phyloP scores from a whole-genome alignment of 2,113 vertebrate species.

The Chaetura pelagica region DNA sequence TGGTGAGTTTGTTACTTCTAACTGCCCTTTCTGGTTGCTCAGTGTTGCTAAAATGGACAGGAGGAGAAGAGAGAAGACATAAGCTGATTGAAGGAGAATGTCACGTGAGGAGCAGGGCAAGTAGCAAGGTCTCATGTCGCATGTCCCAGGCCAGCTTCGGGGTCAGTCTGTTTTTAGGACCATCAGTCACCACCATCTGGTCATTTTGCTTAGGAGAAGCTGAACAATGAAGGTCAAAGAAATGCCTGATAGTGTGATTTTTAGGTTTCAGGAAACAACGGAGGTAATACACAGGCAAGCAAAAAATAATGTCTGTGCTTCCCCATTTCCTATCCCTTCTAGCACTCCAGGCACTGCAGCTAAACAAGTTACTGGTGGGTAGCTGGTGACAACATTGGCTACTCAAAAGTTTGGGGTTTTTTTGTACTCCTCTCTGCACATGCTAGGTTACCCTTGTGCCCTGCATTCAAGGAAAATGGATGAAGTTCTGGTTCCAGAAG shows the following conservation, averaged over 20 bases:
- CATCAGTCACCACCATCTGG: neutral
- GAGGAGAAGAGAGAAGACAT: neutral
- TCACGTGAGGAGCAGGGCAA: neutral
- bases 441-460: neutral
- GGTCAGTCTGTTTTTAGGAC: neutral
- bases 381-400: too few species aligned
- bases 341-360: neutral
- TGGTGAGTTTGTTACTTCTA: neutral
- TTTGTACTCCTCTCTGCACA: fast-evolving
- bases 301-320: neutral
- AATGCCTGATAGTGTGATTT: neutral
- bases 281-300: neutral
- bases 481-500: neutral
- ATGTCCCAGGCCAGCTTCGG: fast-evolving
- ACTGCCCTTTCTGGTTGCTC: neutral
- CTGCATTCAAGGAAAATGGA: neutral
- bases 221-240: neutral
- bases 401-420: fast-evolving
- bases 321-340: neutral
- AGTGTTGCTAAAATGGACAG: neutral
- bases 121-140: fast-evolving
- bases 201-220: neutral
- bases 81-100: neutral
- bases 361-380: neutral
- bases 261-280: neutral